Conservation (phyloP, 2,797 vertebrate species). For the Eulemur coronatus region DNA sequence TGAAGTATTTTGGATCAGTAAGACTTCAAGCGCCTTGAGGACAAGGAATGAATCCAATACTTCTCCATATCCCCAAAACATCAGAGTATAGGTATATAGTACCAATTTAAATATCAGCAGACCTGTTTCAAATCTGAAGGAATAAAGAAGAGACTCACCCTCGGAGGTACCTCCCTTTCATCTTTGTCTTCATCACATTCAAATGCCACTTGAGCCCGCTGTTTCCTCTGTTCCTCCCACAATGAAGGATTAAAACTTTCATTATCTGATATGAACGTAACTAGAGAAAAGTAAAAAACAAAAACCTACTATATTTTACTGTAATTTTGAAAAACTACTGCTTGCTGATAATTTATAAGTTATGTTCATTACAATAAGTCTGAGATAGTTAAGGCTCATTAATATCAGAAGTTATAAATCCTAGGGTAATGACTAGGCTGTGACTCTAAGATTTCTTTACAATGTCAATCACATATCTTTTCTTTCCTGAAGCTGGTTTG, state of each 20-base stretch:
- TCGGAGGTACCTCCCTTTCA: conserved; percentile 94
- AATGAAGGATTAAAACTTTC: conserved; percentile 98
- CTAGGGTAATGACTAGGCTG: not conserved
- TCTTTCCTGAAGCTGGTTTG: not conserved
- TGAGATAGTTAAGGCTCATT: not conserved
- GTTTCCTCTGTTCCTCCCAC: conserved; percentile 98
- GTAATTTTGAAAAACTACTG: not conserved
- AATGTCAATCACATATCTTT: not conserved
- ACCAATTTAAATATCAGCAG: not conserved
- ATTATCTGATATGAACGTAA: conserved; percentile 94
- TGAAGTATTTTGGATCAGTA: not conserved
- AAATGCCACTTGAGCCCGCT: conserved; percentile 97
- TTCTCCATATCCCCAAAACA: not conserved
- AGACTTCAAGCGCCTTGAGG: not conserved
- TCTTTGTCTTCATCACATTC: conserved; percentile 99
- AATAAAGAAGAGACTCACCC: conserved; percentile 86
- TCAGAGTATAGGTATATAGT: not conserved
- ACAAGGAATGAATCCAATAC: not conserved
- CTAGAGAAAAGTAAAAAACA: conserved; percentile 74
- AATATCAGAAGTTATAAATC: conserved; percentile 23
- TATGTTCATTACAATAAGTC: not conserved
- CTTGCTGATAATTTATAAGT: conserved; percentile 10
- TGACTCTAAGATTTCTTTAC: conserved; percentile 4
- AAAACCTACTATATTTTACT: not conserved
- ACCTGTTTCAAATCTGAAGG: not conserved